Conservation (phyloP, 2,797 vertebrate genomes). For the Rhincodon typus region DNA sequence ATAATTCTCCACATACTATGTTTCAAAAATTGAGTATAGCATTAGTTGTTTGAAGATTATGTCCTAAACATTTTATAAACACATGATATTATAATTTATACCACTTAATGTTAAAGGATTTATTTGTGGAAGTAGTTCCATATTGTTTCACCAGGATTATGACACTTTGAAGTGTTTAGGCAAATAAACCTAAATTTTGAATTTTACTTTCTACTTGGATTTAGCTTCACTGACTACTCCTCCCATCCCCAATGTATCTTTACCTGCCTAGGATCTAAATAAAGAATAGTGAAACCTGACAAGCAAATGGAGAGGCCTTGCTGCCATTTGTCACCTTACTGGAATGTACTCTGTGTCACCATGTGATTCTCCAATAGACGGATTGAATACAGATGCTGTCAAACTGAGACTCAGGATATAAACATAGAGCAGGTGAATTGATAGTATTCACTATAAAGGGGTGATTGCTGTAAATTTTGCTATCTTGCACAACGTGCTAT, state of each 20-base stretch:
- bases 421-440: not conserved
- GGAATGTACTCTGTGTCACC: not conserved
- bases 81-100: not conserved
- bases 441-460: not conserved
- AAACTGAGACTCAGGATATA: not conserved
- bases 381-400: not conserved
- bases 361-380: not conserved
- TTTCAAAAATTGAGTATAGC: not conserved
- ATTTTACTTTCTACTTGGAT: not conserved
- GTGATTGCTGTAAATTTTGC: not conserved
- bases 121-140: not conserved
- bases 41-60: not conserved
- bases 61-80: not conserved
- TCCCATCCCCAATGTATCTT: conserved; percentile 9
- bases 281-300: not conserved
- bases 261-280: not conserved
- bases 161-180: not conserved
- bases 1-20: not conserved
- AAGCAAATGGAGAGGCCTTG: not conserved
- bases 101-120: not conserved
- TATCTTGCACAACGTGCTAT: not conserved
- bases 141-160: not conserved
- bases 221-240: not conserved
- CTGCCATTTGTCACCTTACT: not conserved
- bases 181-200: not conserved